phyloP scores from a whole-genome alignment of 1,140 invertebrate species.

The Hylaeus volcanicus region DNA sequence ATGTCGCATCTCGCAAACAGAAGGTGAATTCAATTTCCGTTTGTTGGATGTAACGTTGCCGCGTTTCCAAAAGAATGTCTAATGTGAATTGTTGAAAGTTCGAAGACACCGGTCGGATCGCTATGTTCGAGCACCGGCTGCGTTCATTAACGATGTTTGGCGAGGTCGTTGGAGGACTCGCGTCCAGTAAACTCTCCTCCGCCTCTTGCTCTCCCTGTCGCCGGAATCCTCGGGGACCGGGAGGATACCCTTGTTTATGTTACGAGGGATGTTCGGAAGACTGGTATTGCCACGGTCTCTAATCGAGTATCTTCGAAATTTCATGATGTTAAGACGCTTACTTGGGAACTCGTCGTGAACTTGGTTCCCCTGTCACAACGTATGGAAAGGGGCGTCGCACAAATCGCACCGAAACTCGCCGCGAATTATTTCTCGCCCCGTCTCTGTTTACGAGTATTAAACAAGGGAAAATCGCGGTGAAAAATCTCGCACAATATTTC shows the following conservation, averaged over 20 bases:
- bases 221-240: slow-evolving; percentile 30
- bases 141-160: background rate
- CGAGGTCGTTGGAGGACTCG: slow-evolving; percentile 7
- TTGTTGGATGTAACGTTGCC: too few species aligned
- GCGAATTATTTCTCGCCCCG: background rate
- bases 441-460: background rate
- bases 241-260: slow-evolving; percentile 60
- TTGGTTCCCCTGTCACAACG: background rate
- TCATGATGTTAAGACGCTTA: slow-evolving; percentile 40
- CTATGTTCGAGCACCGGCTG: slow-evolving; percentile 2
- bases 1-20: too few species aligned
- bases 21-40: too few species aligned
- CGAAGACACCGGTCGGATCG: too few species aligned
- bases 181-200: slow-evolving; percentile 49
- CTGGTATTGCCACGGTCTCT: slow-evolving; percentile 35
- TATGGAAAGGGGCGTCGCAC: background rate
- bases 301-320: slow-evolving; percentile 63
- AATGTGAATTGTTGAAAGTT: slow-evolving; percentile 5
- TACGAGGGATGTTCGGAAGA: slow-evolving; percentile 52
- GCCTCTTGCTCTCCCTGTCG: slow-evolving; percentile 6
- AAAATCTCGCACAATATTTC: slow-evolving; percentile 27
- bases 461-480: background rate
- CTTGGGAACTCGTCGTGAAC: slow-evolving; percentile 35
- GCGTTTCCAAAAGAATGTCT: background rate
- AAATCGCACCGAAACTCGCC: background rate